phyloP scores from a whole-genome alignment of 2,797 vertebrate genomes.

The Corythornis leucogaster region DNA sequence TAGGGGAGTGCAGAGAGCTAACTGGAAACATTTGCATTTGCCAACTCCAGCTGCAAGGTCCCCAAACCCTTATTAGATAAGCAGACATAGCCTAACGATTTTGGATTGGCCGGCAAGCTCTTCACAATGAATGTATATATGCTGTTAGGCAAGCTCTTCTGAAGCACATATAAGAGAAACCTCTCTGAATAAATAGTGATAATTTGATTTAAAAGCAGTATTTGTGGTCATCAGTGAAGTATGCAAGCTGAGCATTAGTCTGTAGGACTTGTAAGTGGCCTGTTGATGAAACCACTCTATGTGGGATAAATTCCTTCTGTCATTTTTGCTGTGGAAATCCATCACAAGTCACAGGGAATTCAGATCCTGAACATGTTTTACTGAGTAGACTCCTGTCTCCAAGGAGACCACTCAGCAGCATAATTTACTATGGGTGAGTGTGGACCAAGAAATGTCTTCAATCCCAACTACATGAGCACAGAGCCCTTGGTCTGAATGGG shows the following conservation, averaged over 20 bases:
- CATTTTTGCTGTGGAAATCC: background rate
- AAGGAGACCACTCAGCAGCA: background rate
- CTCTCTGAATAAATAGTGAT: background rate
- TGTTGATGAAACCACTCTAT: background rate
- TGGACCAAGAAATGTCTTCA: background rate
- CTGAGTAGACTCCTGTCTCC: background rate
- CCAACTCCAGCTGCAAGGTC: background rate
- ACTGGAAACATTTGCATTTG: background rate
- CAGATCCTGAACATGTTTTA: background rate
- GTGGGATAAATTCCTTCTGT: background rate
- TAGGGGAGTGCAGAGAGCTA: background rate
- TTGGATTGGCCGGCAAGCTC: background rate
- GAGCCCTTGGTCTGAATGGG: background rate
- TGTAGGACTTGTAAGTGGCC: accelerated
- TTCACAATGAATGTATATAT: background rate
- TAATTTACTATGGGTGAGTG: background rate
- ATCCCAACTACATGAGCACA: background rate
- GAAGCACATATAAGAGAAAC: background rate
- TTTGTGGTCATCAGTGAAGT: background rate
- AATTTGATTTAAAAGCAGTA: background rate
- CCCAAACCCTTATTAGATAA: background rate
- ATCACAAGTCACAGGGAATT: background rate
- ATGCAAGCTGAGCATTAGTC: background rate
- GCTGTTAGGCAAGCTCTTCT: background rate
- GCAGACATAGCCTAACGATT: background rate